Base-by-base conservation (phyloP, 2,113 vertebrate genomes). In the Notiomystis cincta region DNA sequence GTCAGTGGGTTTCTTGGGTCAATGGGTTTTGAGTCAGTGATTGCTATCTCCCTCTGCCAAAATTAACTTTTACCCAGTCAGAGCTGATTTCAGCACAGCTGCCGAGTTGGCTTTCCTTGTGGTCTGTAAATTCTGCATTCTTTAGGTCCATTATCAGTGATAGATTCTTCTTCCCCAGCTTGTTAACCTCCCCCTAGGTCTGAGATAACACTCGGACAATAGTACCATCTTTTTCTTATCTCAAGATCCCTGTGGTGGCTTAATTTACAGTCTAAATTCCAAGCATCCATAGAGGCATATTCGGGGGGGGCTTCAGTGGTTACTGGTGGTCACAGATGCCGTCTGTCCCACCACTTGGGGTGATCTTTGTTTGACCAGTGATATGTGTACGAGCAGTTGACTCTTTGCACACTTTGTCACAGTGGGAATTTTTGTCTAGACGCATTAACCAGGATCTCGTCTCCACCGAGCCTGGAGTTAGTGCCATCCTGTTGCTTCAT, bases 391-490 rank as follows among this genome's bases (percentile, higher is more conserved):
- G 30, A 76, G n/a, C 14, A 76, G 30, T 30, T 61, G 24, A 10
- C 22, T 82, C 30, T 53, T 60, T 27, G 53, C 40, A 42, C n/a
- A 67, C 21, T 60, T 89, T 60, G 9, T 21, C 61, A 53, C 30
- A 47, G 11, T 15, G 14, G 7, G 13, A 54, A 75, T 60, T 75
- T 75, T 82, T 60, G 19, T 54, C n/a, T 0, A 0, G 24, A 25
- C 27, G 24, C 1, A 1, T 47, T 47, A n/a, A 67, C 16, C 45
- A 47, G 69, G 33, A 47, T 31, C 13, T 60, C 1, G 0, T 5
- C 54, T 76, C 47, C 7, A 8, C 15, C 24, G 69, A 40, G 30
- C n/a, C 35, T 54, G 17, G 47, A 35, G 21, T 27, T 22, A 31
- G 47, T 47, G 31, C 25, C 30, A 47, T 42, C 17, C 24, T 35